phyloP scores from a whole-genome alignment of 2,113 vertebrate species.

The Otus sunia region DNA sequence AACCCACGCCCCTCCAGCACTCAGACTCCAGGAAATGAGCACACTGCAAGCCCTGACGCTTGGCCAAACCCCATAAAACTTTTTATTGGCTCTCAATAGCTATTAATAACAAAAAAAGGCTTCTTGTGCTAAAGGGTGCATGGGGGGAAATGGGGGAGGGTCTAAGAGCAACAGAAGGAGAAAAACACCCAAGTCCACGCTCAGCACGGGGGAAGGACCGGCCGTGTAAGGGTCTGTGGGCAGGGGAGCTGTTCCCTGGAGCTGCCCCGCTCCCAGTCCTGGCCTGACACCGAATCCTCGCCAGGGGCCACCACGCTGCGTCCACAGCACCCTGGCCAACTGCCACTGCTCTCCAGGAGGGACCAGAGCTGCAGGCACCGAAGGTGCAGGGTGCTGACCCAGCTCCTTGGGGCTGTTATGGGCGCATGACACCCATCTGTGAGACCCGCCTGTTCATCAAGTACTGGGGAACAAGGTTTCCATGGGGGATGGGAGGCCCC shows the following conservation, averaged over 20 bases:
- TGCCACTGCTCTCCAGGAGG: neutral
- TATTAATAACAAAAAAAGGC: neutral
- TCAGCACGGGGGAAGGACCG: neutral
- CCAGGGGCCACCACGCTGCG: neutral
- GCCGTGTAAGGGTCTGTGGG: rapidly evolving
- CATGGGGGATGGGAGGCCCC: rapidly evolving
- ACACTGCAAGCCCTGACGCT: neutral
- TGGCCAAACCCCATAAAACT: neutral
- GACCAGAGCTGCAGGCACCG: neutral
- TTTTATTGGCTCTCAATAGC: conserved; percentile 24
- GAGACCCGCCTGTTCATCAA: neutral
- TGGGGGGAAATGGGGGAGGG: neutral
- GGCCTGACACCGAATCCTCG: rapidly evolving
- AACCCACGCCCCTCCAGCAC: neutral
- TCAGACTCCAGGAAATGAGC: conserved; percentile 30
- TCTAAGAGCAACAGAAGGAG: neutral
- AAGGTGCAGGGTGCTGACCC: neutral
- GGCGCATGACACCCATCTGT: neutral
- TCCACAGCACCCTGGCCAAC: neutral
- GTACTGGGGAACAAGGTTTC: neutral
- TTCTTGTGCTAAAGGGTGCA: neutral
- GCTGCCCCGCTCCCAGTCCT: neutral
- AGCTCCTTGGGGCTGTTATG: neutral
- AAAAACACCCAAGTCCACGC: neutral
- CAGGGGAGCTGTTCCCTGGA: neutral